Base-by-base conservation (phyloP, 2,797 vertebrate species). In the Lycodopsis pacificus region DNA sequence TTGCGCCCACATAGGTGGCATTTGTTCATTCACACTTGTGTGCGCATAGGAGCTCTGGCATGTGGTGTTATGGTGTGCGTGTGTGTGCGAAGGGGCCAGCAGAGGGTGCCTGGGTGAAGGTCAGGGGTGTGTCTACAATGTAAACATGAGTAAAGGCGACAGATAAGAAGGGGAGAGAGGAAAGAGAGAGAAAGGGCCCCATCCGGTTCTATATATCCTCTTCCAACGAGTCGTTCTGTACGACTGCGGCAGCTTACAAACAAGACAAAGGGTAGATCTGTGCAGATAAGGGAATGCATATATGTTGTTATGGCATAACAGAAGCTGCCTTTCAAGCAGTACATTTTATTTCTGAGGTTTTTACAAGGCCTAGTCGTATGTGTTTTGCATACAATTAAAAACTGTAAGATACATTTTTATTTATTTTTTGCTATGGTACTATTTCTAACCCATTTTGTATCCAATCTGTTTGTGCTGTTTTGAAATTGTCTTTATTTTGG, bases 111-210 rank as follows among this genome's bases (percentile, higher is more conserved):
- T 71, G 75, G 68, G 79, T 89, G 86, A 93, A 92, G 91, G 92
- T 91, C 90, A 92, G 91, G 91, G 91, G 90, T 90, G 91, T 91
- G 88, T 91, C 87, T 87, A 61, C 76, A 90, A 87, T 86, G 85
- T 92, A 93, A 94, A 93, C 89, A 92, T 76, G 71, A 72, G 76
- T 88, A 89, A 80, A 89, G 78, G 80, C 81, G 81, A 81, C 78
- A 89, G 86, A 93, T 86, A 90, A 36, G 65, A 85, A 83, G 82
- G 79, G 78, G 77, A 14, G 12, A 44, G 42, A 44, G 42, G 42
- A 44, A 44, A 15, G 74, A 85, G 73, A 80, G 78, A 81, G 74
- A 62, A 32, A 76, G 85, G 85, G 85, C 77, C 83, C 42, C 83
- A 84, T 91, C 88, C 79, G 88, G 88, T 88, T 59, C 51, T 56